A percentile compares a stretch with the other conserved stretches of the same genome.
Evolutionary conservation across 2,888 invertebrate genomes (phyloP).

Genomic region (Malachius bipustulatus): DNA sequence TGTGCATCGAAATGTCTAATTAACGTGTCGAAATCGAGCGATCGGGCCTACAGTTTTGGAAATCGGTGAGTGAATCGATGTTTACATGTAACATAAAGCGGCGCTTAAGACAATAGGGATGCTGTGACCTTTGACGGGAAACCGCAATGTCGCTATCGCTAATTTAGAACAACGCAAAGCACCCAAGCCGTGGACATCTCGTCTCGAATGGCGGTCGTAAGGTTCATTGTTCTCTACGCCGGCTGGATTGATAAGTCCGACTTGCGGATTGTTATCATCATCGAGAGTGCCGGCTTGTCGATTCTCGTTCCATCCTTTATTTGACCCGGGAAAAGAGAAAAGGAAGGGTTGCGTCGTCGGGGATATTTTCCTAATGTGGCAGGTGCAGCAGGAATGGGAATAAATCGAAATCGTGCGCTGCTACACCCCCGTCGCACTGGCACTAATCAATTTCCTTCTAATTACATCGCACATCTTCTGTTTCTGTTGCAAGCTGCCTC

Average conservation of each 20-base stretch:
- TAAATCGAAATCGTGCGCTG: conserved; percentile 7
- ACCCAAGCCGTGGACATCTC: conserved; percentile 40
- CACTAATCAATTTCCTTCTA: conserved; percentile 34
- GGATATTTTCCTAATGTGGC: too few species aligned
- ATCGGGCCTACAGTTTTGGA: conserved; percentile 3
- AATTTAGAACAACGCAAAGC: conserved; percentile 37
- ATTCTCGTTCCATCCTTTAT: conserved; percentile 12
- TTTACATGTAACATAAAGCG: conserved; percentile 15
- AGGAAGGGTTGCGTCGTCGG: too few species aligned
- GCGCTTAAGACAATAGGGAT: conserved; percentile 25
- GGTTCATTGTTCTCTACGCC: conserved; percentile 43
- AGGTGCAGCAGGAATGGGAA: too few species aligned
- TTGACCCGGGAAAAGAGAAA: conserved; percentile 9
- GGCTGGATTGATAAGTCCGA: conserved; percentile 33
- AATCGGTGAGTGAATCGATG: conserved; percentile 5
- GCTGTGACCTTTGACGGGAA: conserved; percentile 31
- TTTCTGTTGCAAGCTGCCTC: conserved; percentile 18
- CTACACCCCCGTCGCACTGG: conserved; percentile 23
- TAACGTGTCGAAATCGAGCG: not conserved
- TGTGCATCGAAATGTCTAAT: conserved; percentile 19
- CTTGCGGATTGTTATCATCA: conserved; percentile 25
- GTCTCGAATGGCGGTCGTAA: conserved; percentile 43
- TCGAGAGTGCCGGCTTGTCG: conserved; percentile 11
- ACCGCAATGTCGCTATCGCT: conserved; percentile 32
- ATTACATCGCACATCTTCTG: conserved; percentile 27